A percentile compares a stretch with the other conserved stretches of the same genome.
Conservation (phyloP, 2,113 vertebrate genomes). For the Procapra przewalskii region DNA sequence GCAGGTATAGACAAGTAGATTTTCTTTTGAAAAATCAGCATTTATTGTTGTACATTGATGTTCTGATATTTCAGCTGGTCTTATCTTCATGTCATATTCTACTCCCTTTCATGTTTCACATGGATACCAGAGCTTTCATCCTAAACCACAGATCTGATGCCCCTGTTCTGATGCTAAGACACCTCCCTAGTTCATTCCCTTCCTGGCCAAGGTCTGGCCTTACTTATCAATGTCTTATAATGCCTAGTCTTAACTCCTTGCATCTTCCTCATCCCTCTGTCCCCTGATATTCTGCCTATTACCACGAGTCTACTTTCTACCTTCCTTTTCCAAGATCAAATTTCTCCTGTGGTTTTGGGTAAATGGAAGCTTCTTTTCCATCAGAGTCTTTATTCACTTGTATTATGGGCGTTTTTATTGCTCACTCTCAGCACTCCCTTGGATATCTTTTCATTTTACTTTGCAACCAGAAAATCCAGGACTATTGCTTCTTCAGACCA, state of each 20-base stretch:
- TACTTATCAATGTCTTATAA: not conserved
- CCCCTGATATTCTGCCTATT: not conserved
- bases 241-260: not conserved
- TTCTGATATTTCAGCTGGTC: not conserved
- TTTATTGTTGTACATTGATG: not conserved
- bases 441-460: not conserved
- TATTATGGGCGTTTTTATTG: not conserved
- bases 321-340: not conserved
- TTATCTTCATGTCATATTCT: not conserved
- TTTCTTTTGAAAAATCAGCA: not conserved
- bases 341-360: not conserved
- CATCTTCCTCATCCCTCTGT: not conserved
- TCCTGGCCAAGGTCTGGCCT: not conserved
- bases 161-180: not conserved
- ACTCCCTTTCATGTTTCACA: not conserved
- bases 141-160: not conserved
- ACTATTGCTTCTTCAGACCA: not conserved
- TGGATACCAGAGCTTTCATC: not conserved
- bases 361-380: not conserved
- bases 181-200: not conserved
- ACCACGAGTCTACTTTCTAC: not conserved
- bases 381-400: not conserved
- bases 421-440: not conserved
- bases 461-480: not conserved
- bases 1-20: not conserved